Conservation (phyloP, 1,140 invertebrate genomes). For the Drosophila arawakana region DNA sequence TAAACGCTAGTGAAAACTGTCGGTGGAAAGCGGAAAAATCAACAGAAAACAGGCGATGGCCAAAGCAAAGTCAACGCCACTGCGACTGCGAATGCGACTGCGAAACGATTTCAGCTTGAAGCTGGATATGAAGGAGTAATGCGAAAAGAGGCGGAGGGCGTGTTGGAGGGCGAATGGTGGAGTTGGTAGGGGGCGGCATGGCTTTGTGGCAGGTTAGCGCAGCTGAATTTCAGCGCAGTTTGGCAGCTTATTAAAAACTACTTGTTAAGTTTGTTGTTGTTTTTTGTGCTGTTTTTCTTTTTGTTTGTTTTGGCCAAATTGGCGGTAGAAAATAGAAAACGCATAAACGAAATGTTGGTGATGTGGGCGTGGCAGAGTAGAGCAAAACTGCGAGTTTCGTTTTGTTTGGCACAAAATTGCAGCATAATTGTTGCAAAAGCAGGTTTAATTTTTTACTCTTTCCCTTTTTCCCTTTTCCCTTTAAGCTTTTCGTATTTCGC, state of each 20-base stretch:
- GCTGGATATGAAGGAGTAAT: not conserved
- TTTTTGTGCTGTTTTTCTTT: conserved; percentile 12
- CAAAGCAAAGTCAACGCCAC: conserved; percentile 40
- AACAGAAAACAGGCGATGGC: conserved; percentile 57
- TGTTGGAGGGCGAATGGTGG: not conserved
- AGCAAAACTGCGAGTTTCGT: not conserved
- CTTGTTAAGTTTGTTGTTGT: conserved; percentile 69
- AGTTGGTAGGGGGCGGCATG: not conserved
- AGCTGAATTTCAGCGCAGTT: conserved; percentile 26
- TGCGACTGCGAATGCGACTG: not conserved
- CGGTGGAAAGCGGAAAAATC: conserved; percentile 61
- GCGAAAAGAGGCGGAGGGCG: not conserved
- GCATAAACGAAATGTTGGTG: conserved; percentile 48
- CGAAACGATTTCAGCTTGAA: conserved; percentile 24
- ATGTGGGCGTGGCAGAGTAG: not conserved
- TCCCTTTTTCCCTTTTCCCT: conserved; percentile 1
- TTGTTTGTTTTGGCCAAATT: conserved; percentile 42
- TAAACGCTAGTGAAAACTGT: conserved; percentile 18
- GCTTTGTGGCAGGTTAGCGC: not conserved
- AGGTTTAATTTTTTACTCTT: conserved; percentile 33
- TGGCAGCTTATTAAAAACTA: conserved; percentile 74
- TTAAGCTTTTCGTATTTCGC: conserved; percentile 17
- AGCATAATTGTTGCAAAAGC: conserved; percentile 70
- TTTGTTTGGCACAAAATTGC: conserved; percentile 44
- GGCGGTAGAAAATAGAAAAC: conserved; percentile 59